phyloP scores from a whole-genome alignment of 2,113 vertebrate species.

The Herpailurus yagouaroundi region DNA sequence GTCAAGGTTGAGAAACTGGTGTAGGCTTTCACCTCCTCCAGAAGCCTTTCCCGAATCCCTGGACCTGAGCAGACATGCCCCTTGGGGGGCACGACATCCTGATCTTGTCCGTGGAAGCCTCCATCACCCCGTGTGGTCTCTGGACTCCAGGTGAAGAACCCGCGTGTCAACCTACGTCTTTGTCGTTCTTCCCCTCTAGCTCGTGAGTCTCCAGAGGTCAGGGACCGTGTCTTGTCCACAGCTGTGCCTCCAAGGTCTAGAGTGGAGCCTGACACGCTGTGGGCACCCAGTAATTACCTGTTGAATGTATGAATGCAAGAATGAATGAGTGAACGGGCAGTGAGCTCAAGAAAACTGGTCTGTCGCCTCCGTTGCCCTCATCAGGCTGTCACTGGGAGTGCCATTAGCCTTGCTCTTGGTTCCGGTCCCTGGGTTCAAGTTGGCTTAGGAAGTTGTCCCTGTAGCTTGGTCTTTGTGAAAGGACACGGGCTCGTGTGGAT shows the following conservation, averaged over 20 bases:
- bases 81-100: neutral
- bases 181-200: neutral
- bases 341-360: neutral
- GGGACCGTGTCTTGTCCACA: neutral
- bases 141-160: neutral
- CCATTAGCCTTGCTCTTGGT: too few species aligned
- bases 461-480: neutral
- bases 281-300: too few species aligned
- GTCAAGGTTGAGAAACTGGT: neutral
- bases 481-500: neutral
- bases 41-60: neutral
- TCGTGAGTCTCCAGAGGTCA: neutral
- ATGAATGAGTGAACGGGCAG: too few species aligned
- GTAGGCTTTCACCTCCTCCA: neutral
- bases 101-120: fast-evolving
- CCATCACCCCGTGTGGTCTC: neutral
- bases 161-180: fast-evolving
- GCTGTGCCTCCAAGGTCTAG: neutral
- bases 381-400: too few species aligned
- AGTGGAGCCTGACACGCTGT: fast-evolving
- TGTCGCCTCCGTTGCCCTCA: neutral
- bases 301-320: neutral
- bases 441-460: neutral
- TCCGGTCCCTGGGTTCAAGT: neutral
- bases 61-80: too few species aligned